Base-by-base conservation (phyloP, 2,888 invertebrate species). In the Sesia apiformis region DNA sequence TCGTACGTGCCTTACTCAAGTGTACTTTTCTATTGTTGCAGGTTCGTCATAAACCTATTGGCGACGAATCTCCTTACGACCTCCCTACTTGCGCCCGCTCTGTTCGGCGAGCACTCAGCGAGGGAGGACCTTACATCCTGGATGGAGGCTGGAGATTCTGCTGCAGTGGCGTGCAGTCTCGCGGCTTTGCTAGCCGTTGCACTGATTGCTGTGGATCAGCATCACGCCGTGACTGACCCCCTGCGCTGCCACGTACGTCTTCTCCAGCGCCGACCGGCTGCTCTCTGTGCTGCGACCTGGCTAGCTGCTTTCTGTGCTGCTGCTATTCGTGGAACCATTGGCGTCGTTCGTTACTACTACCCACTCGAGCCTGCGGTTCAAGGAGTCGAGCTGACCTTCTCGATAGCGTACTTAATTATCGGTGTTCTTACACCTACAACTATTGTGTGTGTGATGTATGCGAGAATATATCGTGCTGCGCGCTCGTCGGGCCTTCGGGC, bases 381-480 rank as follows among this genome's bases (percentile, higher is more conserved):
- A 56, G 79, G 71, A 63, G 73, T 83, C 63, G 74, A 84, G 67
- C 66, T 84, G 39, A 77, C 81, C 53, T 88, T 80, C 68, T 79
- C 84, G 63, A 64, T 79, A 55, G 72, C 81, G 64, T 89, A 84
- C 76, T 74, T 89, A 68, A 70, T 81, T 50, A 65, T 81, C 57
- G 85, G 84, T 60, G 69, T 81, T 53, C 62, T 79, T 55, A 70
- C 75, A 43, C 85, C 89, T 3, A 92, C 93, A 0, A 91, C 93
- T 59, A 90, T 91, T 38, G 93, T 95, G 53, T 92, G 93, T 74
- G 91, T 94, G 76, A 94, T 95, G 74, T 95, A 95, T 75, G 89
- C 92, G 39, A 91, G 93, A 60, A 95, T 95, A 59, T 95, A 94
- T 76, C 90, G 92, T 7, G 95, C 95, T 5, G 95, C 95, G 4